These are phyloP conservation scores for Mesoligia furuncula DNA, from an alignment of 2,888 invertebrate species.

Conservation along the genomic window DNA sequence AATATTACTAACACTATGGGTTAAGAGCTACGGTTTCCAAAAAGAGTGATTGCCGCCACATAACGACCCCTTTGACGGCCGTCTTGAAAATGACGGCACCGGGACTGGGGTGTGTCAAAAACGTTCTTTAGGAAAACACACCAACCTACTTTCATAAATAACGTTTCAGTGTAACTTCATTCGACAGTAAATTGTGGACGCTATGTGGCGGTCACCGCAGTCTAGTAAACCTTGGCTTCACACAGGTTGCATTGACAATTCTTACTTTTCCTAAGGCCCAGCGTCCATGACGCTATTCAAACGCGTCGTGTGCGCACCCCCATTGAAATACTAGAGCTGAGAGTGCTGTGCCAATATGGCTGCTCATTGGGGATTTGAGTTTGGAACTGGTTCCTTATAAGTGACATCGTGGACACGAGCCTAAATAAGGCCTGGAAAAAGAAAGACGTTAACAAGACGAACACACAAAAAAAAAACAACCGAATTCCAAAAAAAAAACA, in stretches of 20 bases:
- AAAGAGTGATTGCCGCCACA: too few relatives aligned
- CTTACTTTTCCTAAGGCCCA: background rate
- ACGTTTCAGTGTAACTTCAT: background rate
- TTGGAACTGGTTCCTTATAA: background rate
- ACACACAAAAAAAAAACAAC: too few relatives aligned
- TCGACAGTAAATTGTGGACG: background rate
- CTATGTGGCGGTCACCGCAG: background rate
- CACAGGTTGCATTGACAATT: background rate
- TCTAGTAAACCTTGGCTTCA: background rate
- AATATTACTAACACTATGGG: background rate
- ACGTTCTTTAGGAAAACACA: background rate
- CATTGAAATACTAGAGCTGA: background rate
- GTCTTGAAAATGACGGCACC: background rate
- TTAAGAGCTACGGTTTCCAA: background rate
- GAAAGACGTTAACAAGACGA: too few relatives aligned
- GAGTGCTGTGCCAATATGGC: background rate
- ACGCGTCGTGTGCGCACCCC: background rate
- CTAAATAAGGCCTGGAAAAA: background rate
- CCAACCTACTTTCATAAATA: background rate
- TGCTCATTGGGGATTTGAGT: background rate
- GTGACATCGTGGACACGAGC: background rate
- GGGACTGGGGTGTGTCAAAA: background rate
- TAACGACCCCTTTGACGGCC: background rate
- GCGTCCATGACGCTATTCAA: background rate
- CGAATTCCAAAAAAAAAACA: too few relatives aligned